phyloP scores from a whole-genome alignment of 92 coral and sea anemone species.

The Bergia sp. region DNA sequence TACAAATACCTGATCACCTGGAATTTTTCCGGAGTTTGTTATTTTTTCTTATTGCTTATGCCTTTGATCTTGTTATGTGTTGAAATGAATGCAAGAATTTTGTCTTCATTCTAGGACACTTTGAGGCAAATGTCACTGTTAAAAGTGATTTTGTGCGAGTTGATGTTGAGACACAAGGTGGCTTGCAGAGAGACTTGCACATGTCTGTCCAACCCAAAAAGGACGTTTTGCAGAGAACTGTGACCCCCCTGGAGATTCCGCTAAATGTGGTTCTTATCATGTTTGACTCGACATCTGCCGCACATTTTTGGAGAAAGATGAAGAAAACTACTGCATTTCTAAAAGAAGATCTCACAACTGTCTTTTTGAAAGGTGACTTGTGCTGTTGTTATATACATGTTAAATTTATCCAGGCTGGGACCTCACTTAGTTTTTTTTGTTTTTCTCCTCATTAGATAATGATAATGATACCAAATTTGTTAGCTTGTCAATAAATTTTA shows the following conservation, averaged over 20 bases:
- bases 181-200: constrained; percentile 55
- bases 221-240: constrained; percentile 59
- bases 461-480: too few relatives aligned
- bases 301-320: constrained; percentile 76
- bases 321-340: constrained; percentile 62
- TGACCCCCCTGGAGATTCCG: constrained; percentile 63
- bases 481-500: too few relatives aligned
- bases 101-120: constrained; percentile 42
- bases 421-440: too few relatives aligned
- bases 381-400: too few relatives aligned
- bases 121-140: constrained; percentile 56
- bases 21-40: too few relatives aligned
- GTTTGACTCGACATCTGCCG: constrained; percentile 88
- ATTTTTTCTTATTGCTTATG: neutral
- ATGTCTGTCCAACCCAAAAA: constrained; percentile 66
- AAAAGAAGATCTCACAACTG: constrained; percentile 53
- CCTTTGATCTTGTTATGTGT: neutral
- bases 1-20: too few relatives aligned
- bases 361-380: constrained; percentile 23
- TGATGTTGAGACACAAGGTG: constrained; percentile 53
- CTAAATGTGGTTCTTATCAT: constrained; percentile 67
- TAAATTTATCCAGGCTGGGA: too few relatives aligned
- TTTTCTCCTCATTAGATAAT: too few relatives aligned
- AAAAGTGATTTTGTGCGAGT: constrained; percentile 75
- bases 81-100: neutral